Base-by-base conservation (phyloP, 2,797 vertebrate genomes). In the Vultur gryphus region DNA sequence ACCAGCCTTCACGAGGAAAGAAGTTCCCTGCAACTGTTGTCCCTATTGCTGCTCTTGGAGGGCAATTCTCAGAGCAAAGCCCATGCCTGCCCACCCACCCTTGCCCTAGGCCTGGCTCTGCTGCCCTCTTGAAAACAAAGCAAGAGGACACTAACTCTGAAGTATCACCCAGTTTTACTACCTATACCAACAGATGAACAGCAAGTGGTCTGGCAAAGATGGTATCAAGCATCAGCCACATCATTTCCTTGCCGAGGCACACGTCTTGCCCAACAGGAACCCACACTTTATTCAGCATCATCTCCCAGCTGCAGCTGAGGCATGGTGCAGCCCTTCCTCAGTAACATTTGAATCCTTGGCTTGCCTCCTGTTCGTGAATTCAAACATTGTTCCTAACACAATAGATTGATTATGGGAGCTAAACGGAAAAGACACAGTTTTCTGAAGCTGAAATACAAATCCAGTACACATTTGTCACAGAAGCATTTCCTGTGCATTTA, bases 401-500 rank as follows among this genome's bases (percentile, higher is more conserved):
- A 84, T 5, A 82, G 51, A 87, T 73, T 76, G 90, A 94, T 91
- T n/a, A 29, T 7, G 51, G 61, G 58, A 95, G 78, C 84, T 95
- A 73, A 28, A 20, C 1, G 7, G 80, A 89, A 65, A 46, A 90
- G 89, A 51, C 23, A 28, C 6, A 35, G 66, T 69, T 93, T 94
- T 80, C 77, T 89, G 84, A 70, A 80, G 77, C 80, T 52, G 82
- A 81, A 95, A 72, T 14, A 69, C n/a, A 83, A 96, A 95, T 90
- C 81, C 89, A 35, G 72, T 6, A 28, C 1, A 7, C 58, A 57
- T 33, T 90, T 77, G 79, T 92, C 90, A 64, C 83, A 91, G 72
- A 65, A 65, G 64, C 86, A 67, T 81, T 96, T 97, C 88, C 92
- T 96, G 65, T 28, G 16, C 86, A 84, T 93, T 94, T 86, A 91